phyloP scores from a whole-genome alignment of 2,113 vertebrate genomes.

The Nymphicus hollandicus region DNA sequence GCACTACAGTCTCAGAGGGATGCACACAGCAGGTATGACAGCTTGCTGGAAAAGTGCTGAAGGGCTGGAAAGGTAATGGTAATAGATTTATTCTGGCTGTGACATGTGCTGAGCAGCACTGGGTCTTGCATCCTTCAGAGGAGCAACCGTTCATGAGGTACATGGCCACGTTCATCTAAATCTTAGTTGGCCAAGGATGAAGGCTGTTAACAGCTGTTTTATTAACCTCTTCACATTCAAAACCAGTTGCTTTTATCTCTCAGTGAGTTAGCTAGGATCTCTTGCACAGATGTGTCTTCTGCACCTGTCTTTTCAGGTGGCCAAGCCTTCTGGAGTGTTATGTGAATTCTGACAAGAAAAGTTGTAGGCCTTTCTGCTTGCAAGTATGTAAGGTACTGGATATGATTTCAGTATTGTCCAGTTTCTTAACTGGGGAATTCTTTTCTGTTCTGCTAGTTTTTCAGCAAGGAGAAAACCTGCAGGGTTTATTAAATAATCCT shows the following conservation, averaged over 20 bases:
- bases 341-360: neutral
- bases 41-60: neutral
- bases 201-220: neutral
- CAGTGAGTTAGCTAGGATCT: neutral
- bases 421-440: neutral
- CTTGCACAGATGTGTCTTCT: neutral
- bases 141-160: neutral
- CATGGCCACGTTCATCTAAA: neutral
- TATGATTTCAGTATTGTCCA: neutral
- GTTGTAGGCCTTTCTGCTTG: neutral
- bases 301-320: neutral
- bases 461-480: neutral
- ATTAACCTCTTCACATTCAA: neutral
- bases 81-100: neutral
- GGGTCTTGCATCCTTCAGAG: neutral
- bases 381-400: neutral
- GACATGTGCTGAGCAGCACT: fast-evolving
- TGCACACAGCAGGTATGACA: neutral
- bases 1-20: neutral
- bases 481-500: neutral
- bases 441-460: neutral
- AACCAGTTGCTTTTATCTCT: neutral
- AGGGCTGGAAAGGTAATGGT: neutral
- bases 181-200: neutral
- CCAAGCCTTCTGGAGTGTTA: neutral